Evolutionary conservation across 2,113 vertebrate genomes (phyloP).

Genomic region (Oceanodroma tethys): DNA sequence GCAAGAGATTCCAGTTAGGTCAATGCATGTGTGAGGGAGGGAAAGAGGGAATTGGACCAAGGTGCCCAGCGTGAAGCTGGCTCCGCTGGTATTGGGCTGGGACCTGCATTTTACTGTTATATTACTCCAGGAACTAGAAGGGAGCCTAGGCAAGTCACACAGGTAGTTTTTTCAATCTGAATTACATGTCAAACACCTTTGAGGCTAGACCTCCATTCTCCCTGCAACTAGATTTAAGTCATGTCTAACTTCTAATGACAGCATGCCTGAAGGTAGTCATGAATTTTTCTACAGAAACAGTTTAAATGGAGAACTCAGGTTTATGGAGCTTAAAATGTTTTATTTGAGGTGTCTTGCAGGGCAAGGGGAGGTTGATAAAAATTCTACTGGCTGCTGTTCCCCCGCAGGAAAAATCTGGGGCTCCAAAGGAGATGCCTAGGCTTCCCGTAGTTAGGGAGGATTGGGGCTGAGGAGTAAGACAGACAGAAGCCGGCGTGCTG

Average conservation of each 20-base stretch:
- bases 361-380: neutral
- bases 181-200: neutral
- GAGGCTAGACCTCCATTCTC: neutral
- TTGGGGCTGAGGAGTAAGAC: neutral
- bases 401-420: neutral
- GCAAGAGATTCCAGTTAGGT: neutral
- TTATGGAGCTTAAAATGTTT: neutral
- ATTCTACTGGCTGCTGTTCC: neutral
- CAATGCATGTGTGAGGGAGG: neutral
- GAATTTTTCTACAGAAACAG: neutral
- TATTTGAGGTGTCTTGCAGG: neutral
- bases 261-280: neutral
- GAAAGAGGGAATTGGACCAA: neutral
- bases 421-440: neutral
- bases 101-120: neutral
- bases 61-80: neutral
- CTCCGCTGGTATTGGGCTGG: neutral
- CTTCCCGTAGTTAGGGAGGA: neutral
- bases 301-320: neutral
- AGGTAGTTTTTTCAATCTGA: neutral
- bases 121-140: neutral
- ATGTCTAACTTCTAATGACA: neutral
- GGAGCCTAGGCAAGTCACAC: neutral
- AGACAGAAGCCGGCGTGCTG: neutral
- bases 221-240: neutral